Percentiles rank a stretch among this genome's conserved stretches.
Conservation (phyloP, 2,113 vertebrate genomes). For the Oriolus oriolus region DNA sequence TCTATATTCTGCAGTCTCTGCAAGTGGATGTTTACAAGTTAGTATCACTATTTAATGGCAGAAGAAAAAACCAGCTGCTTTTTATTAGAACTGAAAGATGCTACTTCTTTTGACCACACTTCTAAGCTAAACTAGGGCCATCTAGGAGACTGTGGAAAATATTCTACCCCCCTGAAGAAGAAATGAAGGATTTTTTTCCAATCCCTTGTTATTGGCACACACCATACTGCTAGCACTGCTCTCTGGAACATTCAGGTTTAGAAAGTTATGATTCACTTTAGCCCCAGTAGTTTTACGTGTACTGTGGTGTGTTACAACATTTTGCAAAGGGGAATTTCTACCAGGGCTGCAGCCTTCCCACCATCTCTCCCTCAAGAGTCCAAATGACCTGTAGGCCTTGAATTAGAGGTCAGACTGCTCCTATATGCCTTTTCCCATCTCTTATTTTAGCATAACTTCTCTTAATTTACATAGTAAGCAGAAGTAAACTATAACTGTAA, state of each 20-base stretch:
- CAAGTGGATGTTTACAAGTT: not conserved
- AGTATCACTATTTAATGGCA: not conserved
- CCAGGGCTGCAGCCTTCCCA: not conserved
- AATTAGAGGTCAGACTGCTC: not conserved
- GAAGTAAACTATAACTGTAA: not conserved
- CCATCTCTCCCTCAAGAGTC: not conserved
- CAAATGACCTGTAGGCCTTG: not conserved
- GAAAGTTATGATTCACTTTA: conserved; percentile 11
- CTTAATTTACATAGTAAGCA: not conserved
- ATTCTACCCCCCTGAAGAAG: not conserved
- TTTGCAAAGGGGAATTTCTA: not conserved
- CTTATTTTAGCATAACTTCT: not conserved
- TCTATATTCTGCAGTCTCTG: not conserved
- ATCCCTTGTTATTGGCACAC: not conserved
- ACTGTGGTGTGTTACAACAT: not conserved
- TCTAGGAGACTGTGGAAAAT: conserved; percentile 13
- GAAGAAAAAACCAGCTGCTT: not conserved
- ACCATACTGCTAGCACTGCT: not conserved
- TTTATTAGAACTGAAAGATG: not conserved
- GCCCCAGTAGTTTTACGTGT: not conserved
- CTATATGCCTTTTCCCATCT: not conserved
- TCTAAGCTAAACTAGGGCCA: not conserved
- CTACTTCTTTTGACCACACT: not conserved
- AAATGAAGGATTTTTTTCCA: not conserved
- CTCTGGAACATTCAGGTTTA: conserved; percentile 21